Evolutionary conservation across 2,888 invertebrate genomes (phyloP).

Genomic region (Prosapia bicincta): DNA sequence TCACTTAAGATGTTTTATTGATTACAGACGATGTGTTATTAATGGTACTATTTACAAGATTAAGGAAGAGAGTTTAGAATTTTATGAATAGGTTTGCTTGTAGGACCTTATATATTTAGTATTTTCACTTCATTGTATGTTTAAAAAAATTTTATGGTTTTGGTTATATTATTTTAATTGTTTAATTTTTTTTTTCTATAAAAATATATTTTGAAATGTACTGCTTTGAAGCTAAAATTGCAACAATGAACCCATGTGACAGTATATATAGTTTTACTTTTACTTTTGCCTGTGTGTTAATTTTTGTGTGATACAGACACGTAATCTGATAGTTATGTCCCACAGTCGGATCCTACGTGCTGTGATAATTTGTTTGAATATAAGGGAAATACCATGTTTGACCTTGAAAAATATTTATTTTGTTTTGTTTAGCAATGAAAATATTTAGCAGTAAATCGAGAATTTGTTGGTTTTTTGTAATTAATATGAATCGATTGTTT

Average conservation of each 20-base stretch:
- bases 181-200: neutral
- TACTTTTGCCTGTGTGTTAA: neutral
- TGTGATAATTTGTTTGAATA: neutral
- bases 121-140: neutral
- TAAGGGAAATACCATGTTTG: too few relatives aligned
- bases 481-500: neutral
- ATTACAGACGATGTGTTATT: too few relatives aligned
- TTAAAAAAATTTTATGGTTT: neutral
- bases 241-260: neutral
- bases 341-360: slow-evolving; percentile 2
- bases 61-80: neutral
- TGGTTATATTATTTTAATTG: neutral
- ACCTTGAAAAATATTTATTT: neutral
- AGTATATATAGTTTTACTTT: neutral
- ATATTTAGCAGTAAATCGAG: neutral
- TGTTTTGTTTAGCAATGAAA: neutral
- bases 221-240: neutral
- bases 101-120: neutral
- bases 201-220: neutral
- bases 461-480: neutral
- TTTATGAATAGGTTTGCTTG: neutral
- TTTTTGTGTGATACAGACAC: neutral
- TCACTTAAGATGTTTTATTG: too few relatives aligned
- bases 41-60: too few relatives aligned
- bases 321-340: neutral